These are phyloP conservation scores for Pseudois nayaur DNA, from an alignment of 2,113 vertebrate species.

Conservation along the genomic window DNA sequence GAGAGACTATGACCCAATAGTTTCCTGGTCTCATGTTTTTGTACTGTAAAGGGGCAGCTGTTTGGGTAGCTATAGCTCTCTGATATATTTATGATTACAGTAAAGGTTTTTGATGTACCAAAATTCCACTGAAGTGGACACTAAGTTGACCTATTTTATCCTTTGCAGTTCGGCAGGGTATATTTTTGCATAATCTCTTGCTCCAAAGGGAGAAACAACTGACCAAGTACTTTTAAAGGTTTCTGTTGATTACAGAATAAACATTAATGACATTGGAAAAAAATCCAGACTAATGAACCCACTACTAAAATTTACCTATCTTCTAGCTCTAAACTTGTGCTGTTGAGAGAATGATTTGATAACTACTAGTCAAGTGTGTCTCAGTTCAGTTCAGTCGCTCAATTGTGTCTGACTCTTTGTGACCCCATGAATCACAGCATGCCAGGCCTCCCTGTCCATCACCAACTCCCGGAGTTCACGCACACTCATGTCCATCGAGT, in stretches of 20 bases:
- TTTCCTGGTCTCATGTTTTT: background rate
- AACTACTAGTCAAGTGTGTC: background rate
- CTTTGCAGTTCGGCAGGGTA: background rate
- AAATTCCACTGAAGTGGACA: background rate
- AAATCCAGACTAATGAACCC: background rate
- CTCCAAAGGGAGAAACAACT: background rate
- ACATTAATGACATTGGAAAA: background rate
- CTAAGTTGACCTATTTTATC: background rate
- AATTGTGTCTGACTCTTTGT: too few relatives aligned
- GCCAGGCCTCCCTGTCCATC: too few relatives aligned
- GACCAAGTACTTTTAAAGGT: background rate
- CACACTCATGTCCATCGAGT: too few relatives aligned
- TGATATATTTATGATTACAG: background rate
- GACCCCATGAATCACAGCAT: too few relatives aligned
- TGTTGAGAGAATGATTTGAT: background rate
- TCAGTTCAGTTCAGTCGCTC: too few relatives aligned
- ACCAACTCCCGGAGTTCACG: too few relatives aligned
- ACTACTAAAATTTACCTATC: background rate
- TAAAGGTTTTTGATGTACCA: background rate
- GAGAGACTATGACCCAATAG: background rate
- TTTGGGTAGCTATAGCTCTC: background rate
- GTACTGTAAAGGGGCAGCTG: background rate
- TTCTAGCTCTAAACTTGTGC: background rate
- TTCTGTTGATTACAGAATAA: background rate
- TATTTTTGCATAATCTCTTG: background rate